Evolutionary conservation across 2,888 invertebrate species (phyloP).

Genomic region (Apodemia duryi): DNA sequence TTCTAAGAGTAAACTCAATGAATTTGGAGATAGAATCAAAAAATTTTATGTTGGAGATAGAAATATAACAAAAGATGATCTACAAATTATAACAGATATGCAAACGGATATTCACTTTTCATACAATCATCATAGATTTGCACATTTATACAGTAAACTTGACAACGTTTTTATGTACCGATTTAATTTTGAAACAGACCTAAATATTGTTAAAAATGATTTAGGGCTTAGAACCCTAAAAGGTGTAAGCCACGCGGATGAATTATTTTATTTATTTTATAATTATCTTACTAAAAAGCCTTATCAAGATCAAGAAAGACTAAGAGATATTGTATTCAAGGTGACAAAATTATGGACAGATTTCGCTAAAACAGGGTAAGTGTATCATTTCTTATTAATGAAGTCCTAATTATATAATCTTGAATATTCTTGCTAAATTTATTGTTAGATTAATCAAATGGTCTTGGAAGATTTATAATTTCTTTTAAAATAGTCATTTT

Average conservation of each 20-base stretch:
- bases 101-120: constrained; percentile 35
- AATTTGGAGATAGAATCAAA: constrained; percentile 36
- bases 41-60: constrained; percentile 37
- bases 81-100: constrained; percentile 29
- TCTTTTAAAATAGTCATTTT: no score
- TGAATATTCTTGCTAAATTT: no score
- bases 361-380: constrained; percentile 59
- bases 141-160: constrained; percentile 29
- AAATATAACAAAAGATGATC: constrained; percentile 32
- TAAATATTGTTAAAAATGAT: constrained; percentile 36
- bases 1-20: constrained; percentile 27
- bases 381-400: not conserved
- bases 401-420: no score
- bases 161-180: constrained; percentile 34
- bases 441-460: no score
- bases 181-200: constrained; percentile 37
- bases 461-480: no score
- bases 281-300: constrained; percentile 39
- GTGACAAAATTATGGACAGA: constrained; percentile 59
- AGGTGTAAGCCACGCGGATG: constrained; percentile 58
- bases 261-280: constrained; percentile 53
- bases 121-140: constrained; percentile 36
- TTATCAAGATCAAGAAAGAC: constrained; percentile 37
- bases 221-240: constrained; percentile 26
- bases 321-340: constrained; percentile 41